phyloP scores from a whole-genome alignment of 2,888 invertebrate genomes.

The Sabellastarte sp. region DNA sequence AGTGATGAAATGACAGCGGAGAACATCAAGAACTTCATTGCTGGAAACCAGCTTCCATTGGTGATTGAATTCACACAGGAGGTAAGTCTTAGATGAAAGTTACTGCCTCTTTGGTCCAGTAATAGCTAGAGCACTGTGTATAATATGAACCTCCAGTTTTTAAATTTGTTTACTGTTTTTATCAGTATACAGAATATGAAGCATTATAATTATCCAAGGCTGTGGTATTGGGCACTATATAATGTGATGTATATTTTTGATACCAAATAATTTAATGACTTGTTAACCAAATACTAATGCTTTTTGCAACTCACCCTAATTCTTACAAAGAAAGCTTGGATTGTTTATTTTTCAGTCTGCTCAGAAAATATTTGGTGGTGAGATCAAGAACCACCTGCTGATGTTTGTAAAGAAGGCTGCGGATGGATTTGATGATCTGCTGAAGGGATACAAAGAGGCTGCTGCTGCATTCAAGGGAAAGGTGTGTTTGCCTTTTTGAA shows the following conservation, averaged over 20 bases:
- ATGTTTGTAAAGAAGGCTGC: conserved; percentile 83
- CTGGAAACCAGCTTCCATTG: conserved; percentile 80
- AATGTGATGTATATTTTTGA: too few species aligned
- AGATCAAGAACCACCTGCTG: conserved; percentile 93
- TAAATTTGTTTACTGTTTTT: too few species aligned
- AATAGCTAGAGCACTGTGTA: too few species aligned
- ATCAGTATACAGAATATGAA: too few species aligned
- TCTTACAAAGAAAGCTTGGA: not conserved
- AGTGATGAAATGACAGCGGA: conserved; percentile 66
- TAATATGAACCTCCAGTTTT: too few species aligned
- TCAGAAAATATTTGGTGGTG: conserved; percentile 96
- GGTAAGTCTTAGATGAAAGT: too few species aligned
- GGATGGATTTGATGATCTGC: conserved; percentile 74
- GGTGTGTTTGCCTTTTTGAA: conserved; percentile 56
- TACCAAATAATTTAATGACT: too few species aligned
- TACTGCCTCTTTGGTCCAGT: too few species aligned
- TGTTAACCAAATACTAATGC: too few species aligned
- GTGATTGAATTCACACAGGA: conserved; percentile 96
- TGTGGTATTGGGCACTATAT: too few species aligned
- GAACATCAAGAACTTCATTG: conserved; percentile 78
- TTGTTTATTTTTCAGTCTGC: conserved; percentile 67
- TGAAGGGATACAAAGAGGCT: conserved; percentile 76
- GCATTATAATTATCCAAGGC: too few species aligned
- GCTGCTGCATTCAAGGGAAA: conserved; percentile 89
- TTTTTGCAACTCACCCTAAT: too few species aligned